Evolutionary conservation across 1,140 invertebrate genomes (phyloP).

Genomic region (Pogonomyrmex californicus): DNA sequence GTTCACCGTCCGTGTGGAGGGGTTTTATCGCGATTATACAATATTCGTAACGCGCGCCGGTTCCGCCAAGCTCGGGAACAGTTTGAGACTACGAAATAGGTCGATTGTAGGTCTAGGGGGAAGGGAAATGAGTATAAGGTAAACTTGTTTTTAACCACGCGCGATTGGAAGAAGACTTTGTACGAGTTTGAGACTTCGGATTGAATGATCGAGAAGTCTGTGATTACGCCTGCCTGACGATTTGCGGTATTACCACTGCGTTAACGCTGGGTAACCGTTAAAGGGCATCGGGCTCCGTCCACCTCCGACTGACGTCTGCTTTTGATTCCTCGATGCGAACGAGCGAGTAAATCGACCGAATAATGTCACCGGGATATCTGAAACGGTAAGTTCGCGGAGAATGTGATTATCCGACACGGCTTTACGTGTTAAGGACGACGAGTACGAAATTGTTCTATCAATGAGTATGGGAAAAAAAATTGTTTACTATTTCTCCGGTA

Average conservation of each 20-base stretch:
- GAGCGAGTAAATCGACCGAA: not conserved
- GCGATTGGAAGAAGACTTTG: not conserved
- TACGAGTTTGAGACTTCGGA: not conserved
- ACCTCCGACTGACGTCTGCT: not conserved
- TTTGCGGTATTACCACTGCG: not conserved
- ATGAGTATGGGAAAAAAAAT: not conserved
- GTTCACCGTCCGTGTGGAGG: no score
- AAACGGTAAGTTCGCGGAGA: constrained; percentile 37
- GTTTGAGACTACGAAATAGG: not conserved
- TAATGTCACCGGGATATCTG: constrained; percentile 24
- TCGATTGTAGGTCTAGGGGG: not conserved
- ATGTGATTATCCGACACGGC: not conserved
- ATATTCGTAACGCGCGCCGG: not conserved
- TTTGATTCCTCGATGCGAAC: not conserved
- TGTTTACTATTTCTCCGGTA: not conserved
- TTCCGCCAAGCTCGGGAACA: not conserved
- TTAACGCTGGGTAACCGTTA: not conserved
- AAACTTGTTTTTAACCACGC: not conserved
- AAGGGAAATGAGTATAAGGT: not conserved
- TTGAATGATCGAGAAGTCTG: not conserved
- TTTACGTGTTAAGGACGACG: no score
- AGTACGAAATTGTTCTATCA: not conserved
- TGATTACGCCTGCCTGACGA: not conserved
- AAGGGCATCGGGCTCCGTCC: not conserved
- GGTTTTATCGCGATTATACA: not conserved